Evolutionary conservation across 2,797 vertebrate species (phyloP).

Genomic region (Oreochromis grahami): DNA sequence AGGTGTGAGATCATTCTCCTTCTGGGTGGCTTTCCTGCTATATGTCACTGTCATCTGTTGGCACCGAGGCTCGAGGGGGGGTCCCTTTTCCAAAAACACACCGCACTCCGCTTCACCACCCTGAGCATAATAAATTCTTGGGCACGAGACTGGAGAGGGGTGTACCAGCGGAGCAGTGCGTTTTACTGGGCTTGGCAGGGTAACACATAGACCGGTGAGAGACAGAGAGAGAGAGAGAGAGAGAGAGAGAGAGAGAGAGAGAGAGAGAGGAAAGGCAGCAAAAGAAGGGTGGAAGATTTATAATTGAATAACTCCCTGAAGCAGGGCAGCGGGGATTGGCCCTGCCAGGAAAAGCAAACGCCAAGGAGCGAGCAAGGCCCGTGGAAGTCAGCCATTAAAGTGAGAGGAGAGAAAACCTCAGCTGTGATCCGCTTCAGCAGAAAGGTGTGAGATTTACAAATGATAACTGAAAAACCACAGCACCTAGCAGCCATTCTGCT

Average conservation of each 20-base stretch:
- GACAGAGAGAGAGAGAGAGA: neutral
- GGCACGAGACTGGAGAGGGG: slow-evolving; percentile 62
- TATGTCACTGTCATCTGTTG: slow-evolving; percentile 81
- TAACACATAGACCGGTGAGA: slow-evolving; percentile 48
- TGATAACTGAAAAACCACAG: slow-evolving; percentile 56
- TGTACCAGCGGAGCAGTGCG: slow-evolving; percentile 32
- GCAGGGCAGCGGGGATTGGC: slow-evolving; percentile 57
- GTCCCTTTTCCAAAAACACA: slow-evolving; percentile 66
- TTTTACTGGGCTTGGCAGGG: slow-evolving; percentile 71
- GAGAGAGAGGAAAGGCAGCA: neutral
- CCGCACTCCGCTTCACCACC: slow-evolving; percentile 50
- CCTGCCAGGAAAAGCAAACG: slow-evolving; percentile 74
- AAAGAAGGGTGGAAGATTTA: slow-evolving; percentile 68
- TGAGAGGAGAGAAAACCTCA: slow-evolving; percentile 44
- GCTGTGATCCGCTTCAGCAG: slow-evolving; percentile 34
- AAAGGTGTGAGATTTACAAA: slow-evolving; percentile 60
- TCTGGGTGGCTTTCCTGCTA: slow-evolving; percentile 82
- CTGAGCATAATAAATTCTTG: slow-evolving; percentile 66
- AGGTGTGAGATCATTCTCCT: slow-evolving; percentile 80
- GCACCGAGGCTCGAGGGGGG: slow-evolving; percentile 69
- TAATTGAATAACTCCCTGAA: slow-evolving; percentile 74
- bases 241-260: slow-evolving; percentile 43
- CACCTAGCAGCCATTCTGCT: neutral
- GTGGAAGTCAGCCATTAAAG: slow-evolving; percentile 64
- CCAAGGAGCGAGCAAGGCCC: slow-evolving; percentile 43